phyloP scores from a whole-genome alignment of 2,888 invertebrate genomes.

The Ophonus ardosiacus region DNA sequence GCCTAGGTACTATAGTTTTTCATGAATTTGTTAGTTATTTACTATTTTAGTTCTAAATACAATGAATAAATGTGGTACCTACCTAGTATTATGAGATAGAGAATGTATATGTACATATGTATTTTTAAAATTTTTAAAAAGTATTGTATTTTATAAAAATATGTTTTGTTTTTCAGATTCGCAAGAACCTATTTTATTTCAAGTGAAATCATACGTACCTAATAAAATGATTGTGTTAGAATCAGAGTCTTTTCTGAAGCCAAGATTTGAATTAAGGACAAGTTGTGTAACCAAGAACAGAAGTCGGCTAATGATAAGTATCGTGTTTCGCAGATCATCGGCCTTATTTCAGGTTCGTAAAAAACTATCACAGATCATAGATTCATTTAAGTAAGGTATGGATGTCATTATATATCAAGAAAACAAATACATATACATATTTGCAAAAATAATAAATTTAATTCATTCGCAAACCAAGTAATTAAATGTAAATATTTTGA shows the following conservation, averaged over 20 bases:
- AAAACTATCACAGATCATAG: neutral
- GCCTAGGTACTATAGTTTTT: too few relatives aligned
- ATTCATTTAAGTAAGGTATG: neutral
- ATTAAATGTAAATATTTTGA: too few relatives aligned
- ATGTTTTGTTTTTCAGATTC: conserved; percentile 5
- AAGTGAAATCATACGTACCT: conserved; percentile 47
- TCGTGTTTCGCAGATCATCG: conserved; percentile 59
- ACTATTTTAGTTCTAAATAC: too few relatives aligned
- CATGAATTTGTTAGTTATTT: too few relatives aligned
- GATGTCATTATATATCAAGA: too few relatives aligned
- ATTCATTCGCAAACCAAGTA: neutral
- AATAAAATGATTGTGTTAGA: conserved; percentile 41
- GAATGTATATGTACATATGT: too few relatives aligned
- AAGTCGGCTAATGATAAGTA: conserved; percentile 50
- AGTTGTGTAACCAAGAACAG: conserved; percentile 5
- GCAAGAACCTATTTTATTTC: conserved; percentile 21
- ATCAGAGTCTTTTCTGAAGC: conserved; percentile 55
- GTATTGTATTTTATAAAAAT: neutral
- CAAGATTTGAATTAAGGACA: conserved; percentile 52
- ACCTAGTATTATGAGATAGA: neutral
- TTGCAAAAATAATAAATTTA: too few relatives aligned
- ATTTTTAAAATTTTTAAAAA: too few relatives aligned
- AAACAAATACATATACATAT: too few relatives aligned
- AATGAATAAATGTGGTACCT: too few relatives aligned
- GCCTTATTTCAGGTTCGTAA: conserved; percentile 59